Evolutionary conservation across 2,888 invertebrate species (phyloP).

Genomic region (Plebejus melissa): DNA sequence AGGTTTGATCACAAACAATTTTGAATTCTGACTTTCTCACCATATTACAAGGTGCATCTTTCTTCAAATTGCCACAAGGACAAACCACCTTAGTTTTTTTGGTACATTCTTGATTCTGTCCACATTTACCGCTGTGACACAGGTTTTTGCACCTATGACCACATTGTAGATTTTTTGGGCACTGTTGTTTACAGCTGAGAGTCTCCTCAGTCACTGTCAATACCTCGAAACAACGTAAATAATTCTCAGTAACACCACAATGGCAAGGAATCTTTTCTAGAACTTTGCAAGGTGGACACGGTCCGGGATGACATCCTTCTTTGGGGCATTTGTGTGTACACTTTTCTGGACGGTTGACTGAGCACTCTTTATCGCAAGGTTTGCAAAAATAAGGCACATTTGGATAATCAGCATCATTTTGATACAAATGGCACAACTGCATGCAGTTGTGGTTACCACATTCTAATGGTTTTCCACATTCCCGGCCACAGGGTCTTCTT

Average conservation of each 20-base stretch:
- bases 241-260: slow-evolving; percentile 87
- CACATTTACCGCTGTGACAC: slow-evolving; percentile 87
- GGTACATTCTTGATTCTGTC: slow-evolving; percentile 82
- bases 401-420: slow-evolving; percentile 52
- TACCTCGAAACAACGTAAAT: slow-evolving; percentile 86
- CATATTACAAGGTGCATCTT: slow-evolving; percentile 84
- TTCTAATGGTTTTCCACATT: slow-evolving; percentile 83
- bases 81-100: slow-evolving; percentile 90
- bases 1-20: slow-evolving; percentile 82
- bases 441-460: slow-evolving; percentile 90
- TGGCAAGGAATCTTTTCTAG: slow-evolving; percentile 87
- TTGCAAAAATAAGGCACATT: slow-evolving; percentile 69
- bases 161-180: slow-evolving; percentile 91
- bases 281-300: slow-evolving; percentile 87
- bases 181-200: slow-evolving; percentile 88
- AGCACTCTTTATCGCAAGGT: slow-evolving; percentile 76
- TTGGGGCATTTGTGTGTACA: slow-evolving; percentile 87
- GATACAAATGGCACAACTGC: slow-evolving; percentile 82
- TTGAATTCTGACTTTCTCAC: slow-evolving; percentile 64
- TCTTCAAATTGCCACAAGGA: slow-evolving; percentile 86
- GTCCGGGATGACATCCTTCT: slow-evolving; percentile 84
- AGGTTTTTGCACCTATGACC: slow-evolving; percentile 88
- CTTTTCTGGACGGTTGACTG: slow-evolving; percentile 81
- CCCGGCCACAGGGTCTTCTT: slow-evolving; percentile 87
- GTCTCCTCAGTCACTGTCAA: slow-evolving; percentile 69